phyloP scores from a whole-genome alignment of 2,888 invertebrate species.

The Himalopsyche tibetana region DNA sequence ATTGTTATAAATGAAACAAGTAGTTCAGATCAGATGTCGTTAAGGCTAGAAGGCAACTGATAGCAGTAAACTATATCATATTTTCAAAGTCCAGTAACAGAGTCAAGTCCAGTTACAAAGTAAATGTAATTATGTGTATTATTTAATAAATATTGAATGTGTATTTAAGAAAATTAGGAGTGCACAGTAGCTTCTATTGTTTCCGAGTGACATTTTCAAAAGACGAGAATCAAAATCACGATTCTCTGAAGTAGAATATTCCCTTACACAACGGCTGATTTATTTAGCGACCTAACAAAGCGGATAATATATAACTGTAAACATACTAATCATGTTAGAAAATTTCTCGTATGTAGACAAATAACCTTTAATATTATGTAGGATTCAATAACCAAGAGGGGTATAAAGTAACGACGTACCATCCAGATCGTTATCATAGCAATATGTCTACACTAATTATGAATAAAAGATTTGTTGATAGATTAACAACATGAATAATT shows the following conservation, averaged over 20 bases:
- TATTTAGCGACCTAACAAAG: conserved; percentile 48
- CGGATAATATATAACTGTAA: conserved; percentile 11
- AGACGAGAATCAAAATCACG: conserved; percentile 56
- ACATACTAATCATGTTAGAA: conserved; percentile 33
- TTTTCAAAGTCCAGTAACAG: too few relatives aligned
- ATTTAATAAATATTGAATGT: background rate
- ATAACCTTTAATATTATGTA: conserved; percentile 10
- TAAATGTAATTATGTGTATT: too few relatives aligned
- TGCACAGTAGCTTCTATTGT: conserved; percentile 45
- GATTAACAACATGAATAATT: too few relatives aligned
- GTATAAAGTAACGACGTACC: too few relatives aligned
- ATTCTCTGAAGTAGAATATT: conserved; percentile 56
- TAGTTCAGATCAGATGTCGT: too few relatives aligned
- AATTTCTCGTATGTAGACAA: conserved; percentile 36
- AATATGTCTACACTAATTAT: too few relatives aligned
- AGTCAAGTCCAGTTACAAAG: too few relatives aligned
- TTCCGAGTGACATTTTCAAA: conserved; percentile 60
- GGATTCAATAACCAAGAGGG: background rate
- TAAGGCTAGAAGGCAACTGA: too few relatives aligned
- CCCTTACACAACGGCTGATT: conserved; percentile 57
- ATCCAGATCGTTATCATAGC: too few relatives aligned
- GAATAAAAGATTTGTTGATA: too few relatives aligned
- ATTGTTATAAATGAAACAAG: too few relatives aligned
- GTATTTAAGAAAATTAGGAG: conserved; percentile 15
- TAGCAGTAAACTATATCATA: too few relatives aligned